phyloP scores from a whole-genome alignment of 2,888 invertebrate genomes.

The Drosophila rubida region DNA sequence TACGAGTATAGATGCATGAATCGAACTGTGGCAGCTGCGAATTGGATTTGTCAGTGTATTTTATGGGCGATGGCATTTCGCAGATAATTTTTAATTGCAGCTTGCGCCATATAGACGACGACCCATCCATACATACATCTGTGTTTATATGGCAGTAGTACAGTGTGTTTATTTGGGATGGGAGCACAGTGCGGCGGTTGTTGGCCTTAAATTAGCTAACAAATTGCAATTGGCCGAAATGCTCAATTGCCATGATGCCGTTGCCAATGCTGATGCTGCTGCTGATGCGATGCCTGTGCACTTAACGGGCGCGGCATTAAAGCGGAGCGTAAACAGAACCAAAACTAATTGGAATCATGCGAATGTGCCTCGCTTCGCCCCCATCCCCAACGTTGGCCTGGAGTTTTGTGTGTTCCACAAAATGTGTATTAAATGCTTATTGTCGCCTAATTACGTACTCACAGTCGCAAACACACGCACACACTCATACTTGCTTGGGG shows the following conservation, averaged over 20 bases:
- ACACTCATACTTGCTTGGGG: constrained; percentile 32
- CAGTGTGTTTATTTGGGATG: constrained; percentile 43
- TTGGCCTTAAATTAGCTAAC: constrained; percentile 75
- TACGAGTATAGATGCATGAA: neutral
- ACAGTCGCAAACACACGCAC: constrained; percentile 22
- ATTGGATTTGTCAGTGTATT: constrained; percentile 53
- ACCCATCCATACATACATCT: neutral
- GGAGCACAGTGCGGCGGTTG: constrained; percentile 17
- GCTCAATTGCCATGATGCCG: constrained; percentile 41
- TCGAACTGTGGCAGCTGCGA: neutral
- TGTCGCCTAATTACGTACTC: constrained; percentile 79
- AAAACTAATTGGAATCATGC: constrained; percentile 62
- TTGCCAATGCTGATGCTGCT: constrained; percentile 10
- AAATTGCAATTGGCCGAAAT: constrained; percentile 64
- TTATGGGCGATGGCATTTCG: constrained; percentile 58
- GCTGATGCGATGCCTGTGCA: constrained; percentile 45
- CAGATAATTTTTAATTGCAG: constrained; percentile 75
- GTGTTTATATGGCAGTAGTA: neutral
- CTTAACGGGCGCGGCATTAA: constrained; percentile 72
- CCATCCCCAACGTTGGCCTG: neutral
- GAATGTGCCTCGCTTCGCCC: constrained; percentile 9
- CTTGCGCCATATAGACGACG: constrained; percentile 11
- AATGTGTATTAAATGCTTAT: constrained; percentile 81
- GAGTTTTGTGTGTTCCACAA: constrained; percentile 45
- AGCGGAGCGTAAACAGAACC: constrained; percentile 50